Evolutionary conservation across 2,888 invertebrate genomes (phyloP).

Genomic region (Willowsia nigromaculata): DNA sequence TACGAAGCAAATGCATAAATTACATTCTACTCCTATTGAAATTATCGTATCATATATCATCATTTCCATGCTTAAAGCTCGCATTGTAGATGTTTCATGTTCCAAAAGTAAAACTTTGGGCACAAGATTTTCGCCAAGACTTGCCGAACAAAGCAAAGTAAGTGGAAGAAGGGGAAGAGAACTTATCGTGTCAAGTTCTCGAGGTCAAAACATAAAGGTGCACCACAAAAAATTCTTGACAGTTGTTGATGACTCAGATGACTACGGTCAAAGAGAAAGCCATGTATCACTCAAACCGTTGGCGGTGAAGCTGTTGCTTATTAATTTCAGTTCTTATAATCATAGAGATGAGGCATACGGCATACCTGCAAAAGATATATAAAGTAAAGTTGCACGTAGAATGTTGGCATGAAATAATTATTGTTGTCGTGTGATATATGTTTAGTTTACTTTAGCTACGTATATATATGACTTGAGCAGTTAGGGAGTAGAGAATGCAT

Average conservation of each 20-base stretch:
- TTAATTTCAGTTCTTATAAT: no score
- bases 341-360: no score
- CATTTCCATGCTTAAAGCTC: not conserved
- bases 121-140: no score
- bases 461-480: no score
- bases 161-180: not conserved
- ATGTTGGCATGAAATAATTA: constrained; percentile 58
- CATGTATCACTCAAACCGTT: not conserved
- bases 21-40: no score
- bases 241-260: constrained; percentile 49
- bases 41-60: no score
- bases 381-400: not conserved
- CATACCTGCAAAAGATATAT: not conserved
- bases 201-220: constrained; percentile 26
- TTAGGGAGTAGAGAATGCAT: no score
- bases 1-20: not conserved
- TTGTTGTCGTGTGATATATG: no score
- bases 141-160: not conserved
- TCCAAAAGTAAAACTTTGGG: no score
- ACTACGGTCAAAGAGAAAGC: constrained; percentile 4
- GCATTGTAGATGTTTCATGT: no score
- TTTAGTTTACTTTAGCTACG: no score
- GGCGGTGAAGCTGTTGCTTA: no score
- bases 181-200: not conserved
- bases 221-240: constrained; percentile 20